These are phyloP conservation scores for Pseudomyrmex flavicornis DNA, from an alignment of 1,140 invertebrate species.

Conservation along the genomic window DNA sequence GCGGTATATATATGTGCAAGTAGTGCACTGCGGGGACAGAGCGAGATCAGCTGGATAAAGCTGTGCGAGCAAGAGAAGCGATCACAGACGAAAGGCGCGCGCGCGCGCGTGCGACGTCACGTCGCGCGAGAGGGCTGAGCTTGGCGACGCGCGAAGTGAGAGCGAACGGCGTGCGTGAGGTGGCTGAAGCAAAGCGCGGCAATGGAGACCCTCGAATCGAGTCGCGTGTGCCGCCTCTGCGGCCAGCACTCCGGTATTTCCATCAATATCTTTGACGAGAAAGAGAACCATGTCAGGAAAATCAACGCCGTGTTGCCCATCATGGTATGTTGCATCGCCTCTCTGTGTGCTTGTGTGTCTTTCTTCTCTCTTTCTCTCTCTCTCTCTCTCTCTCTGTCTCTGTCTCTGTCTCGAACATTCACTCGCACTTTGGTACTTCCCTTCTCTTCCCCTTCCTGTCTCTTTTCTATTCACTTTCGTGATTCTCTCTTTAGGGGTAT, in stretches of 20 bases:
- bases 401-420: neutral
- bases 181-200: conserved; percentile 2
- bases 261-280: conserved; percentile 81
- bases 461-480: conserved; percentile 1
- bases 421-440: neutral
- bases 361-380: too few relatives aligned
- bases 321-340: conserved; percentile 76
- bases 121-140: conserved; percentile 20
- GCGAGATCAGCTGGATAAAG: neutral
- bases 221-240: conserved; percentile 81
- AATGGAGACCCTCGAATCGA: conserved; percentile 82
- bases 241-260: conserved; percentile 79
- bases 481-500: conserved; percentile 29
- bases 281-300: conserved; percentile 77
- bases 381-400: neutral
- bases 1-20: neutral
- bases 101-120: conserved; percentile 12
- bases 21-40: neutral
- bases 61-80: too few relatives aligned
- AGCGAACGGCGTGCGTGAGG: neutral
- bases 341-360: neutral
- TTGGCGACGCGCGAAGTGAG: neutral
- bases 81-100: neutral
- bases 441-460: neutral
- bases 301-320: conserved; percentile 82